A percentile compares a stretch with the other conserved stretches of the same genome.
These are phyloP conservation scores for Pangasius larnaudii DNA, from an alignment of 2,797 vertebrate genomes.

Conservation along the genomic window DNA sequence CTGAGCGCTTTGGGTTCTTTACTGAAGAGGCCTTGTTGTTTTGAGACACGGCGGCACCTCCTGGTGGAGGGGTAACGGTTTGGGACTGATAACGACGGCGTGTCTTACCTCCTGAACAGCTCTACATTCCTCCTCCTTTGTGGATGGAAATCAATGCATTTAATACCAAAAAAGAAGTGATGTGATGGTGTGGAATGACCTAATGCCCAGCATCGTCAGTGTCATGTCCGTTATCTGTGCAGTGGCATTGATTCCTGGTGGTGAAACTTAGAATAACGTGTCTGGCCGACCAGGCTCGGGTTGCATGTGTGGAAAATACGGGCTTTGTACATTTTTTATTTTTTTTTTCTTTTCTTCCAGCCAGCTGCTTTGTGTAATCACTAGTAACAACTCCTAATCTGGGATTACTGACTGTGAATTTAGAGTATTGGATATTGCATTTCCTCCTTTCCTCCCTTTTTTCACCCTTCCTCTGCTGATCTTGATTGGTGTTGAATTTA, in stretches of 20 bases:
- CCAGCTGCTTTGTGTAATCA: conserved; percentile 40
- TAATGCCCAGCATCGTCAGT: conserved; percentile 32
- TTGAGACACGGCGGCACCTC: background rate
- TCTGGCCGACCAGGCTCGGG: background rate
- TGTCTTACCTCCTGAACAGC: conserved; percentile 40
- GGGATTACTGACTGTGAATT: conserved; percentile 65
- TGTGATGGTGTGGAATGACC: background rate
- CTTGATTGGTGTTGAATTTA: conserved; percentile 52
- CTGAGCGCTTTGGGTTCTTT: background rate
- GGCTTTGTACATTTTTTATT: conserved; percentile 1
- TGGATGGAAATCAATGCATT: conserved; percentile 6
- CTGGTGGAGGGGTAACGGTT: background rate
- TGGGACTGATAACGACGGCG: too few species aligned
- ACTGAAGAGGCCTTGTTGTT: background rate
- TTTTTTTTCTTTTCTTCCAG: background rate
- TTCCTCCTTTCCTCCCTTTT: conserved; percentile 23
- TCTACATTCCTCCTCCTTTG: conserved; percentile 9
- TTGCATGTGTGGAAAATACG: conserved; percentile 11
- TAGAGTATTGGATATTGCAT: conserved; percentile 49
- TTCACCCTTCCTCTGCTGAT: conserved; percentile 54
- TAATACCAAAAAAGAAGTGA: conserved; percentile 45
- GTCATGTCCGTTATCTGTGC: conserved; percentile 10
- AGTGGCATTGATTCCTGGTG: background rate
- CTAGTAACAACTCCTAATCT: conserved; percentile 48
- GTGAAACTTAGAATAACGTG: background rate